These are phyloP conservation scores for Dorcus hopei DNA, from an alignment of 2,888 invertebrate genomes.

Conservation along the genomic window DNA sequence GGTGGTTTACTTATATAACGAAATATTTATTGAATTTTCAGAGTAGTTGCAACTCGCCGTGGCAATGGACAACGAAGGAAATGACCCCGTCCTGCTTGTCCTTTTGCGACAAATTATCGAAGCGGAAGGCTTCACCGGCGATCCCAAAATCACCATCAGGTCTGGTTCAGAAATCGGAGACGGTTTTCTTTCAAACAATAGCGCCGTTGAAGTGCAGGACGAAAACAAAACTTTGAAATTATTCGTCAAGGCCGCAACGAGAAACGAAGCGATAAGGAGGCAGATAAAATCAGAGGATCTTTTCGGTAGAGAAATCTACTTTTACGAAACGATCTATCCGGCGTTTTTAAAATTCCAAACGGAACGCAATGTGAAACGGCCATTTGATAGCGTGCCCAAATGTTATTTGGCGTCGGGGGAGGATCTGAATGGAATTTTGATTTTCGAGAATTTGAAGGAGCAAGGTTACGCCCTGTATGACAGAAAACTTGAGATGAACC, in stretches of 20 bases:
- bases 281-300: background rate
- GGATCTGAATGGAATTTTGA: too few species aligned
- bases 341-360: background rate
- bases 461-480: too few species aligned
- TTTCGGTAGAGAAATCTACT: background rate
- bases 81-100: too few species aligned
- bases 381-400: background rate
- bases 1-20: too few species aligned
- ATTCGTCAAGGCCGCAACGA: conserved; percentile 21
- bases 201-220: conserved; percentile 10
- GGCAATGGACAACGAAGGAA: too few species aligned
- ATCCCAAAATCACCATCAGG: conserved; percentile 4
- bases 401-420: background rate
- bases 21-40: too few species aligned
- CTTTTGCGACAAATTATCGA: too few species aligned
- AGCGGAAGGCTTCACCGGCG: too few species aligned
- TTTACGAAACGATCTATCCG: background rate
- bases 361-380: background rate
- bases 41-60: too few species aligned
- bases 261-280: conserved; percentile 7
- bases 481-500: too few species aligned
- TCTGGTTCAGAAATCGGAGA: conserved; percentile 19
- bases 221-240: conserved; percentile 17
- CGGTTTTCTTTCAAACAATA: conserved; percentile 16
- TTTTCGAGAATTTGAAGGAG: too few species aligned